Conservation (phyloP, 2,113 vertebrate genomes). For the Ceratotherium simum region DNA sequence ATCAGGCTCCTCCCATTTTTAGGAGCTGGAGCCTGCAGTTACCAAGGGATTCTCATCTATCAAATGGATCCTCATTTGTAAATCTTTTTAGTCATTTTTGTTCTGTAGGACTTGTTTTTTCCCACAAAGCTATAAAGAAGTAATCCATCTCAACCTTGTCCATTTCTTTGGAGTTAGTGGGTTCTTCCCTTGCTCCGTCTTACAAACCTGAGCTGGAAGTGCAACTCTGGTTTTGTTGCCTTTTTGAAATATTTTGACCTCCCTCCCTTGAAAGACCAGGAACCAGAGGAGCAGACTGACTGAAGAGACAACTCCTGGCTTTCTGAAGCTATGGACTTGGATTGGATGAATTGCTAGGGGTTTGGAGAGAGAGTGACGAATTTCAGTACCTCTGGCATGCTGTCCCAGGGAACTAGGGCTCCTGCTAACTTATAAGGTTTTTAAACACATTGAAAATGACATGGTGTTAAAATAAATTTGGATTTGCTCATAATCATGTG, state of each 20-base stretch:
- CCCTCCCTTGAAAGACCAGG: conserved; percentile 66
- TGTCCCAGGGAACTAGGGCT: conserved; percentile 73
- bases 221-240: conserved; percentile 62
- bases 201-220: conserved; percentile 65
- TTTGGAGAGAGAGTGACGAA: conserved; percentile 55
- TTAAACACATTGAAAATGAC: conserved; percentile 77
- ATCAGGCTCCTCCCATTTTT: conserved; percentile 64
- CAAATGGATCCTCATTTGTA: conserved; percentile 66
- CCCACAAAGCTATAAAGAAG: conserved; percentile 58
- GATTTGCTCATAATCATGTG: conserved; percentile 76
- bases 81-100: conserved; percentile 65
- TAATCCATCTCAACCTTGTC: conserved; percentile 21
- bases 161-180: conserved; percentile 47
- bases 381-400: conserved; percentile 72
- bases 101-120: conserved; percentile 19
- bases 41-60: conserved; percentile 61
- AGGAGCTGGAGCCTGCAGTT: conserved; percentile 64
- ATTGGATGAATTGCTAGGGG: conserved; percentile 73
- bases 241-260: conserved; percentile 66
- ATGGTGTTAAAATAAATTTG: conserved; percentile 81
- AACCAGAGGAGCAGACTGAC: conserved; percentile 72
- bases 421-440: conserved; percentile 76
- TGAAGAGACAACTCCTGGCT: conserved; percentile 67
- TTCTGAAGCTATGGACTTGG: conserved; percentile 79
- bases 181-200: conserved; percentile 46